These are phyloP conservation scores for Pseudococcus viburni DNA, from an alignment of 2,888 invertebrate genomes.

Conservation along the genomic window DNA sequence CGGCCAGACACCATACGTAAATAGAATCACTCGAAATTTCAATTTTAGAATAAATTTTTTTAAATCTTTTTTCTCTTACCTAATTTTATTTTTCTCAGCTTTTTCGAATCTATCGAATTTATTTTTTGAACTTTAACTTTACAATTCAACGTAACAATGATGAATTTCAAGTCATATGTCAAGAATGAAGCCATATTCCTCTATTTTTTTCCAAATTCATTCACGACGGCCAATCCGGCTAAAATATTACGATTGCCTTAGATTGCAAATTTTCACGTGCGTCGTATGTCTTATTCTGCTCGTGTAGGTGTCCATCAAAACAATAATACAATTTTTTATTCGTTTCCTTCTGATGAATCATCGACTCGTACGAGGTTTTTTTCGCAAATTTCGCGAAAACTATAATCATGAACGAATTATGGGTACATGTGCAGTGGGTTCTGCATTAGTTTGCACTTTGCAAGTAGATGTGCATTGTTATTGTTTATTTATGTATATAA, in stretches of 20 bases:
- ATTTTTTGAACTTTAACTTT: too few relatives aligned
- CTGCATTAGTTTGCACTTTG: neutral
- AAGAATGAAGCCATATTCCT: too few relatives aligned
- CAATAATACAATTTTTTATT: neutral
- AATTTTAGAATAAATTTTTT: too few relatives aligned
- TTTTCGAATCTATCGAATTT: too few relatives aligned
- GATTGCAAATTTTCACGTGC: slow-evolving; percentile 11
- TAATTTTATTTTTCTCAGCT: too few relatives aligned
- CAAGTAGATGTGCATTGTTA: neutral
- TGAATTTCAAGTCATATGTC: too few relatives aligned
- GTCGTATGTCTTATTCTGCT: neutral
- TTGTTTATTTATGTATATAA: neutral
- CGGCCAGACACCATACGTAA: too few relatives aligned
- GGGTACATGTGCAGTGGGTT: neutral
- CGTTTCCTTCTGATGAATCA: neutral
- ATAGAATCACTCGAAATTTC: too few relatives aligned
- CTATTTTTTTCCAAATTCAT: neutral
- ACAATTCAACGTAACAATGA: too few relatives aligned
- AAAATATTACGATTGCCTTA: neutral
- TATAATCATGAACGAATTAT: neutral
- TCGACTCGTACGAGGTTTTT: neutral
- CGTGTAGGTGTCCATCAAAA: slow-evolving; percentile 11
- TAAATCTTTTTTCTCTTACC: too few relatives aligned
- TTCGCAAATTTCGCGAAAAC: neutral
- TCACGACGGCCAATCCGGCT: neutral